Conservation (phyloP, 2,797 vertebrate genomes). For the Steatocranus sp. region DNA sequence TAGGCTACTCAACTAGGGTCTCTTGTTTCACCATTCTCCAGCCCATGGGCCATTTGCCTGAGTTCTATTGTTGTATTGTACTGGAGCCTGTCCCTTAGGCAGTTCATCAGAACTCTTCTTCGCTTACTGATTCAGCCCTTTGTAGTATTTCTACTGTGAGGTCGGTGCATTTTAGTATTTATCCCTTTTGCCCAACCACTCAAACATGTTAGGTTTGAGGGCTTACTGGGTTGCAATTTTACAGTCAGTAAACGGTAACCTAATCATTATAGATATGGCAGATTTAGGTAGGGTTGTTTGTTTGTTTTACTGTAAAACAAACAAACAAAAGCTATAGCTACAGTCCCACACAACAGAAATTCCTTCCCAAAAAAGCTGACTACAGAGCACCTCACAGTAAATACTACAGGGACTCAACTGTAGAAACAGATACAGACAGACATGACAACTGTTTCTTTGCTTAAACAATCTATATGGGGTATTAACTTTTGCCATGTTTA, state of each 20-base stretch:
- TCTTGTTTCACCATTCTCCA: background rate
- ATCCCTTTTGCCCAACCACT: background rate
- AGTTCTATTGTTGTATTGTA: background rate
- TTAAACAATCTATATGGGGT: background rate
- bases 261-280: background rate
- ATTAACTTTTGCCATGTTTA: background rate
- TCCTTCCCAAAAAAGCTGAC: background rate
- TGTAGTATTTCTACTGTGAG: background rate
- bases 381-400: background rate
- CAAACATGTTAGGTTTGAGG: background rate
- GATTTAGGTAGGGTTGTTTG: background rate
- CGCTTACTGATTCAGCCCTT: background rate
- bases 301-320: background rate
- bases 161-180: background rate
- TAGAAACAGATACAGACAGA: background rate
- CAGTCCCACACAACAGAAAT: background rate
- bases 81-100: background rate
- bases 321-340: background rate
- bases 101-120: background rate
- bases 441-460: background rate
- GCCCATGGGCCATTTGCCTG: background rate
- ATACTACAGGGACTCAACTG: background rate
- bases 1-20: background rate
- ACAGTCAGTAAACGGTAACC: background rate
- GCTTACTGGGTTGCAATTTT: background rate